Evolutionary conservation across 2,797 vertebrate genomes (phyloP).

Genomic region (Falco novaeseelandiae): DNA sequence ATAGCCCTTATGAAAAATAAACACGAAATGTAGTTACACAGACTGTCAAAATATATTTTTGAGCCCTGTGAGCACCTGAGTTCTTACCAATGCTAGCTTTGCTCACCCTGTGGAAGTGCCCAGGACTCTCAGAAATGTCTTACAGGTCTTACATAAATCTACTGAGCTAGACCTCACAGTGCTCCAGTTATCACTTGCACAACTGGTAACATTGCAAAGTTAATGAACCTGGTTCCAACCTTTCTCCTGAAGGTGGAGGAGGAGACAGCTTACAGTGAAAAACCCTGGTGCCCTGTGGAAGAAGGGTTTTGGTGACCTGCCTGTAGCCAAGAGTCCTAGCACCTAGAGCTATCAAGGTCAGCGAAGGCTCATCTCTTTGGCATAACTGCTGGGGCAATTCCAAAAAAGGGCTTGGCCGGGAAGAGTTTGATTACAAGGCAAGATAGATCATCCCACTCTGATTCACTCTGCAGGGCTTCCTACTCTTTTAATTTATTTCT

Average conservation of each 20-base stretch:
- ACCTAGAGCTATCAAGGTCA: not conserved
- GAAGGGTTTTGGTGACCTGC: not conserved
- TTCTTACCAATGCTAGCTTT: not conserved
- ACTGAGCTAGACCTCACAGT: not conserved
- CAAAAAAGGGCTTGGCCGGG: not conserved
- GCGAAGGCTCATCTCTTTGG: not conserved
- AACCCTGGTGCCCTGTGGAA: not conserved
- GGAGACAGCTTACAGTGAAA: not conserved
- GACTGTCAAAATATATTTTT: not conserved
- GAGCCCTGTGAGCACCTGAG: not conserved
- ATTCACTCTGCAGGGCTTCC: not conserved
- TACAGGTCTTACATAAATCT: not conserved
- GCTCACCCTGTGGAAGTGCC: not conserved
- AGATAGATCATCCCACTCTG: not conserved
- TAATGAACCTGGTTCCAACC: not conserved
- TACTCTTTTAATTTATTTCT: constrained; percentile 17
- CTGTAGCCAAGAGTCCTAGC: not conserved
- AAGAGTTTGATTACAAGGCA: not conserved
- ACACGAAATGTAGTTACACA: not conserved
- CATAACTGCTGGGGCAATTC: not conserved
- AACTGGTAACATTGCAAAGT: not conserved
- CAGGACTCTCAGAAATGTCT: not conserved
- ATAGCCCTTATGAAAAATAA: not conserved
- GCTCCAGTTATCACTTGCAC: not conserved
- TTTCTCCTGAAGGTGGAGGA: not conserved